phyloP scores from a whole-genome alignment of 2,888 invertebrate genomes.

The Thymelicus lineola region DNA sequence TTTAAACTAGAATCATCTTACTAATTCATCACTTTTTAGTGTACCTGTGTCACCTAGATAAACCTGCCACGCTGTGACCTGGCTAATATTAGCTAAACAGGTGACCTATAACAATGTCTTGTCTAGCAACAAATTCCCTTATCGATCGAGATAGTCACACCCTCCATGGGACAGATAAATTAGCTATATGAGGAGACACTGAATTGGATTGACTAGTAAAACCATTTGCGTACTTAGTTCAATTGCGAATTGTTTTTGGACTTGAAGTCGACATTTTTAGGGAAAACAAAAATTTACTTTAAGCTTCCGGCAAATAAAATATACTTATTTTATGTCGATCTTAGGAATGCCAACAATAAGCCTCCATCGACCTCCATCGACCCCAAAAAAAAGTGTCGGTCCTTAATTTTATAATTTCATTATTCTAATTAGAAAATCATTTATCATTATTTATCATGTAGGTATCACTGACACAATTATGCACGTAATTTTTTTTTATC shows the following conservation, averaged over 20 bases:
- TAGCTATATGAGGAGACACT: background rate
- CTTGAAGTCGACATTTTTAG: background rate
- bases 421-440: no score
- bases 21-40: no score
- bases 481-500: no score
- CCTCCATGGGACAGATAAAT: background rate
- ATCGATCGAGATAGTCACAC: conserved; percentile 18
- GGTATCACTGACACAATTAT: no score
- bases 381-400: no score
- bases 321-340: no score
- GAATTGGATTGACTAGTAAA: conserved; percentile 1
- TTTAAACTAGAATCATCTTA: no score
- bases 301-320: no score
- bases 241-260: background rate
- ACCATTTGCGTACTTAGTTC: background rate
- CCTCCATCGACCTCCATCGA: no score
- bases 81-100: conserved; percentile 17
- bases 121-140: conserved; percentile 11
- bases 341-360: no score
- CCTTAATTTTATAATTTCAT: no score
- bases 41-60: background rate
- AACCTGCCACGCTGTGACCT: conserved; percentile 2
- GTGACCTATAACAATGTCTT: conserved; percentile 9
- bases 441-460: no score
- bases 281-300: background rate